Conservation (phyloP, 2,797 vertebrate species). For the Capromys pilorides region DNA sequence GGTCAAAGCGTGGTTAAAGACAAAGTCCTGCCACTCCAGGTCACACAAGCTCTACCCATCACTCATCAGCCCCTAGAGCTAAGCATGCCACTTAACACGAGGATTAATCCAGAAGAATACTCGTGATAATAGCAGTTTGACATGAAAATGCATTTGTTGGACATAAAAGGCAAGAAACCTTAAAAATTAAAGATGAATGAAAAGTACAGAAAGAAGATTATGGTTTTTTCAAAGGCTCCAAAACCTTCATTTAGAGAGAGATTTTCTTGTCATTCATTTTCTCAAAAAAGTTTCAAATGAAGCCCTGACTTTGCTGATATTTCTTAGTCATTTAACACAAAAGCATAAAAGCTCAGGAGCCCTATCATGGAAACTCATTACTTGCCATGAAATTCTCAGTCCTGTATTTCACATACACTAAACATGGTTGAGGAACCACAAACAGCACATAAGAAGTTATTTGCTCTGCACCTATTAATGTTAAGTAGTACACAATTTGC, state of each 20-base stretch:
- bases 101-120: fast-evolving
- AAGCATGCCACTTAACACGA: fast-evolving
- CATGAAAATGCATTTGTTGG: not conserved
- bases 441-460: fast-evolving
- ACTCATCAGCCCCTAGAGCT: not conserved
- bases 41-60: not conserved
- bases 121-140: fast-evolving
- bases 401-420: not conserved
- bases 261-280: not conserved
- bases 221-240: not conserved
- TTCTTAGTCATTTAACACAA: not conserved
- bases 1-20: fast-evolving
- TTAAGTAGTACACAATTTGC: not conserved
- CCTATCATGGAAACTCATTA: not conserved
- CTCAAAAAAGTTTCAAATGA: not conserved
- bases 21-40: not conserved
- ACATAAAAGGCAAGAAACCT: not conserved
- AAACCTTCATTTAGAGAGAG: not conserved
- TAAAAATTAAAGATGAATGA: not conserved
- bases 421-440: not conserved
- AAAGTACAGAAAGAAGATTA: not conserved
- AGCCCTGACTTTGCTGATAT: not conserved
- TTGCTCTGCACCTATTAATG: not conserved
- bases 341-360: not conserved
- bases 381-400: not conserved